Evolutionary conservation across 2,797 vertebrate genomes (phyloP), one percentile per base, ranked within the genome.

Genomic region (Neosilurus mollespiculum): DNA sequence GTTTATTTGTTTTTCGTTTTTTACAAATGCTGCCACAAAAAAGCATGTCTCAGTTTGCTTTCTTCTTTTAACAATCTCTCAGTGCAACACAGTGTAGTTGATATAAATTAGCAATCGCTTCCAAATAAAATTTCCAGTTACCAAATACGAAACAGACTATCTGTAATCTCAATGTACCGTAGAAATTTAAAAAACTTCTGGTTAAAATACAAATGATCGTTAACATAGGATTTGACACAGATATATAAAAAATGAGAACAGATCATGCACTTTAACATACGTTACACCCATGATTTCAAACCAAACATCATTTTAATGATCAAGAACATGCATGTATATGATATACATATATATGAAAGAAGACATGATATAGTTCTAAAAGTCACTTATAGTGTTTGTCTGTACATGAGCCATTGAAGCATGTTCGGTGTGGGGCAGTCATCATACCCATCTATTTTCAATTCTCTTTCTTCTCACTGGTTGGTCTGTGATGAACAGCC

Each of bases 321-420:
- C 75, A 67, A 71, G 65, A 81, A 80, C 59, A 56, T 80, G 81
- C 3, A 78, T 77, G 43, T 64, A 83, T 85, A 75, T 86, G 80
- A 69, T 24, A n/a, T n/a, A n/a, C n/a, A n/a, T n/a, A n/a, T n/a
- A n/a, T n/a, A n/a, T n/a, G n/a, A n/a, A n/a, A n/a, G n/a, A n/a
- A n/a, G n/a, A n/a, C n/a, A n/a, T n/a, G n/a, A n/a, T n/a, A n/a
- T n/a, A n/a, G n/a, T n/a, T n/a, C n/a, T n/a, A n/a, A n/a, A n/a
- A n/a, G n/a, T n/a, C n/a, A n/a, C n/a, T n/a, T n/a, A n/a, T n/a
- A n/a, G n/a, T n/a, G n/a, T n/a, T n/a, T n/a, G n/a, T n/a, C n/a
- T n/a, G n/a, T n/a, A n/a, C n/a, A n/a, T n/a, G n/a, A n/a, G n/a
- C n/a, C n/a, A n/a, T n/a, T n/a, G n/a, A n/a, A n/a, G n/a, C n/a